A percentile compares a stretch with the other conserved stretches of the same genome.
phyloP scores from a whole-genome alignment of 2,113 vertebrate genomes.

The Pampusana beccarii region DNA sequence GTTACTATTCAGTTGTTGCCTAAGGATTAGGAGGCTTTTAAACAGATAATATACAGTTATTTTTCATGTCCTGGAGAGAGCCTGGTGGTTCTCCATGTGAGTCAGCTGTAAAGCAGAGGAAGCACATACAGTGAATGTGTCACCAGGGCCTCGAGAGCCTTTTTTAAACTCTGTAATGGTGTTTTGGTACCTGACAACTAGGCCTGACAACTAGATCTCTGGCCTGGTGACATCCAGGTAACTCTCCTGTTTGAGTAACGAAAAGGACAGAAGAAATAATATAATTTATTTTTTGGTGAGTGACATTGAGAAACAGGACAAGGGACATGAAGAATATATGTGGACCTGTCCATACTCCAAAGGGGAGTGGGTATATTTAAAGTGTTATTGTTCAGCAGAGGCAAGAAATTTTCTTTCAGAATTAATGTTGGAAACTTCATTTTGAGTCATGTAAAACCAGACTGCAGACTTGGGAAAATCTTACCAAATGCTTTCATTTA shows the following conservation, averaged over 20 bases:
- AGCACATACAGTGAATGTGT: not conserved
- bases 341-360: not conserved
- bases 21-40: slow-evolving; percentile 40
- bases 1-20: slow-evolving; percentile 13
- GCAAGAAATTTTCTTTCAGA: not conserved
- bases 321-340: not conserved
- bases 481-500: not conserved
- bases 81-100: not conserved
- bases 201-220: not conserved
- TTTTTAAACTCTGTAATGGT: not conserved
- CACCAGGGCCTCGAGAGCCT: not conserved
- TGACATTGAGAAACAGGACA: not conserved
- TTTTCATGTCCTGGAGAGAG: slow-evolving; percentile 13
- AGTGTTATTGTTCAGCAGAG: not conserved
- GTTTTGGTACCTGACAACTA: not conserved
- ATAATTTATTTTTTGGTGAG: not conserved
- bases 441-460: not conserved
- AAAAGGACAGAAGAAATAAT: not conserved
- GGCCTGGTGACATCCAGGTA: not conserved
- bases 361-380: not conserved
- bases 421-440: not conserved
- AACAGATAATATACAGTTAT: slow-evolving; percentile 15
- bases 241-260: not conserved
- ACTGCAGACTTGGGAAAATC: not conserved
- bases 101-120: not conserved